phyloP scores from a whole-genome alignment of 2,797 vertebrate genomes.

The Leptodactylus fallax region DNA sequence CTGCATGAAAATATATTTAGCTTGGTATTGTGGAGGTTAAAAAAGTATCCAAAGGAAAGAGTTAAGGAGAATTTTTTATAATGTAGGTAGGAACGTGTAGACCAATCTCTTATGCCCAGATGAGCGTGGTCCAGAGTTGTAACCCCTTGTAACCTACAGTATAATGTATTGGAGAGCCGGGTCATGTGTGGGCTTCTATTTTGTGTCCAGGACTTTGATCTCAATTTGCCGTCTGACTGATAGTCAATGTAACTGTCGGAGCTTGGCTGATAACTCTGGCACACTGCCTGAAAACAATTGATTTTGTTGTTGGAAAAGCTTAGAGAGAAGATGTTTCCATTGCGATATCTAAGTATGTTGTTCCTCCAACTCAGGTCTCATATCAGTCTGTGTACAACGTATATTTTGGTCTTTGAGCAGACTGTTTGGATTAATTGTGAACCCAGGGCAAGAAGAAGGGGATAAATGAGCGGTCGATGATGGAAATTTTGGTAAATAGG shows the following conservation, averaged over 20 bases:
- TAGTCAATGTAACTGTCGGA: conserved; percentile 32
- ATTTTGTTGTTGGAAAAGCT: conserved; percentile 31
- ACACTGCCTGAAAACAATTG: conserved; percentile 40
- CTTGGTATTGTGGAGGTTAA: too few species aligned
- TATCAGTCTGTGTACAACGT: neutral
- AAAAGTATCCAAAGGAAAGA: neutral
- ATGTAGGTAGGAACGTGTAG: neutral
- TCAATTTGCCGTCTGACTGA: conserved; percentile 30
- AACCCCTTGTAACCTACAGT: neutral
- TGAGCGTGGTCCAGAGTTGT: neutral
- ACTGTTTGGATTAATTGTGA: neutral
- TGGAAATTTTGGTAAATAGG: neutral
- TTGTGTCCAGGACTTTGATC: conserved; percentile 35
- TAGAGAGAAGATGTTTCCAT: conserved; percentile 14
- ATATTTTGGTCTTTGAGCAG: neutral
- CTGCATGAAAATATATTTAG: too few species aligned
- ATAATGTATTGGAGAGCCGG: conserved; percentile 13
- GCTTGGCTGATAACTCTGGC: conserved; percentile 25
- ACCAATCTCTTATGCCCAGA: neutral
- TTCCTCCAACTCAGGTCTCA: neutral
- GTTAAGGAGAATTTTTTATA: neutral
- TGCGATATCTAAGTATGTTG: conserved; percentile 12
- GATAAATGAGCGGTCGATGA: neutral
- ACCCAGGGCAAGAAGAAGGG: neutral
- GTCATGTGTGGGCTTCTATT: conserved; percentile 27